Base-by-base conservation (phyloP, 2,797 vertebrate species). In the Staurois parvus region DNA sequence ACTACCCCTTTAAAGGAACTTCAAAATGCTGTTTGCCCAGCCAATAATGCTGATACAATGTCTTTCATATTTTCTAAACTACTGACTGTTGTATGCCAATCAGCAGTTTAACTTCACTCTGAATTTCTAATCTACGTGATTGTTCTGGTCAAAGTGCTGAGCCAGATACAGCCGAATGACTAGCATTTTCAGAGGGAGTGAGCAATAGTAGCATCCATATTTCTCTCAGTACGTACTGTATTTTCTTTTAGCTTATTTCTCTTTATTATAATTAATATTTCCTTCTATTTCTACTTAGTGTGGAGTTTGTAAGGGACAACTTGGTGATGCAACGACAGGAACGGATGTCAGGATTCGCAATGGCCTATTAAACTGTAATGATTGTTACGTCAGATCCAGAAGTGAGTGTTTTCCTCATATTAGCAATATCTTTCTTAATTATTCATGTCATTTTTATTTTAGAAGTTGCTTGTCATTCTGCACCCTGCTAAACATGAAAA, bases 271-370 rank as follows among this genome's bases (percentile, higher is more conserved):
- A 59, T 24, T n/a, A 1, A 56, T 59, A 92, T 17, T 76, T 48
- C 17, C 6, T 9, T 70, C 32, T 87, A 2, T 70, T 74, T 52
- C 42, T 72, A 56, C 72, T 13, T 87, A 99, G 98, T 99, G 98
- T 91, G 98, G 98, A 15, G 94, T 99, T 89, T 99, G 98, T 93
- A 97, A 98, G 91, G 98, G 96, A 81, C 98, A 97, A 91, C 92
- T 99, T 42, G 98, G 98, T 56, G 97, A 99, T 24, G 95, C 97
- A 68, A 95, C 95, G 9, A 97, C 96, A 0, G 98, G 98, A 83
- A 99, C 97, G 0, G 98, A 99, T 68, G 98, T 99, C 88, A 94
- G 98, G 92, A 99, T 99, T 91, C 95, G 96, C 84, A 99, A 97
- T 9, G 98, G 98, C 88, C 96, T 99, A 86, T 96, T 99, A 5